These are phyloP conservation scores for Antheraea pernyi DNA, from an alignment of 1,140 invertebrate species.

Conservation along the genomic window DNA sequence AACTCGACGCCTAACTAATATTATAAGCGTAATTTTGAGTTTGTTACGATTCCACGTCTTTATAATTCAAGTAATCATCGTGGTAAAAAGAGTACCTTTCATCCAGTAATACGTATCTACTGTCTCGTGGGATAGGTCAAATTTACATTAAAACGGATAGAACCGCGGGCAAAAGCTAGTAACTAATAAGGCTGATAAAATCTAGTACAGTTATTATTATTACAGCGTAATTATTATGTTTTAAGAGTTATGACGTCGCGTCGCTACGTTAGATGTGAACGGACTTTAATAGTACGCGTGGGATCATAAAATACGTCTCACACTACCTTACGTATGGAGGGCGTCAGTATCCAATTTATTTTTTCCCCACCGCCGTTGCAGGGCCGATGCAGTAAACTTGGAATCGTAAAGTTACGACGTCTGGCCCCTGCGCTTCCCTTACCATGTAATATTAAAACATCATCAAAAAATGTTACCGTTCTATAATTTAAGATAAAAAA, in stretches of 20 bases:
- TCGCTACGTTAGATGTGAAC: neutral
- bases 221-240: too few species aligned
- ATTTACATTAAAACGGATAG: too few species aligned
- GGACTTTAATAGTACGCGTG: conserved; percentile 11
- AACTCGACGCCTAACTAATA: too few species aligned
- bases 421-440: conserved; percentile 51
- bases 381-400: conserved; percentile 66
- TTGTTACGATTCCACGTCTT: too few species aligned
- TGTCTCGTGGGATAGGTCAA: too few species aligned
- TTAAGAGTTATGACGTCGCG: neutral
- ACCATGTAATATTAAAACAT: conserved; percentile 36
- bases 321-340: conserved; percentile 31
- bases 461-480: neutral
- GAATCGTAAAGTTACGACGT: conserved; percentile 71
- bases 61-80: too few species aligned
- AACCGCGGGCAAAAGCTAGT: too few species aligned
- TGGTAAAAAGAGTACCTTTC: too few species aligned
- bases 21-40: too few species aligned
- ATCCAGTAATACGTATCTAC: too few species aligned
- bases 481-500: neutral
- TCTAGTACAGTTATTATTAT: too few species aligned
- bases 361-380: conserved; percentile 68
- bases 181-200: too few species aligned
- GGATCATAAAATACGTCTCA: conserved; percentile 14
- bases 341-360: conserved; percentile 73